Base-by-base conservation (phyloP, 2,797 vertebrate species). In the Phrynocephalus forsythii region DNA sequence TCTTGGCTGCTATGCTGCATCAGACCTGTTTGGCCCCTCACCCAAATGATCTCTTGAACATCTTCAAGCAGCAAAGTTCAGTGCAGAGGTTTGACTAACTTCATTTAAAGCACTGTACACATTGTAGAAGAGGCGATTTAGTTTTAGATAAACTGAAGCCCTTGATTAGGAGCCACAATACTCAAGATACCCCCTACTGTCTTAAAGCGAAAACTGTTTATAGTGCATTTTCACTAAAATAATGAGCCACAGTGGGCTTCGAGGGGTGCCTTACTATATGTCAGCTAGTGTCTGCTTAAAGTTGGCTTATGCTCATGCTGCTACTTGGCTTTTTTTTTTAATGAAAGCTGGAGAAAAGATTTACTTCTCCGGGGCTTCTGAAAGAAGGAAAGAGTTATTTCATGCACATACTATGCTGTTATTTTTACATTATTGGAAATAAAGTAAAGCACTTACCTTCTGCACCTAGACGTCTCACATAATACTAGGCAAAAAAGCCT, bases 371-470 rank as follows among this genome's bases (percentile, higher is more conserved):
- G 68, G n/a, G 26, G 73, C 48, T 85, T 85, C 76, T 69, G 24
- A 69, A 85, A 56, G 75, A 71, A 44, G 89, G 69, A 81, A 71
- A 79, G 79, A 88, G 0, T 38, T 72, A 56, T 28, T 80, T 20
- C 90, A 52, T 87, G 72, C 67, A 89, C 82, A 87, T n/a, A 72
- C 81, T 71, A 75, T 52, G 80, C 90, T 7, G 30, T 80, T 24
- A 86, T 50, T 88, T 83, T 92, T 85, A 69, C 86, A 91, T 81
- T 79, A 90, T 75, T 91, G 7, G 79, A 88, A 83, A 92, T 48
- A 44, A 92, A 89, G 77, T 79, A 91, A 93, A 91, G 33, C 66
- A 91, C 96, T 95, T 94, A 97, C 96, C 95, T 94, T 94, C 88
- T 88, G 76, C 82, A 81, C 71, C 91, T 52, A 72, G 52, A 88